phyloP scores from a whole-genome alignment of 2,797 vertebrate genomes.

The Enteromius mattozi region DNA sequence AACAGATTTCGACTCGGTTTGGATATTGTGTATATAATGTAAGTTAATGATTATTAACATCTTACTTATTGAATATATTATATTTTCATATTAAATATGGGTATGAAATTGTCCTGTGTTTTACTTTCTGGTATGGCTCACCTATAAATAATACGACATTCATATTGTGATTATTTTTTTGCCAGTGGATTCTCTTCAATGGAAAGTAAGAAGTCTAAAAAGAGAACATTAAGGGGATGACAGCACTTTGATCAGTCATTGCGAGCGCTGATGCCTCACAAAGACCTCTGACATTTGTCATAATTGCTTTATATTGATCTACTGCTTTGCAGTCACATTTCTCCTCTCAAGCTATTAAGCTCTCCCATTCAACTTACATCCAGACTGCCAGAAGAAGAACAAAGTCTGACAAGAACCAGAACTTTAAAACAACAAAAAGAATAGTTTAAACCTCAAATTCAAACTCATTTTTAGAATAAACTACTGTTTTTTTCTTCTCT shows the following conservation, averaged over 20 bases:
- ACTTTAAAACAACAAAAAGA: constrained; percentile 1
- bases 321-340: constrained; percentile 42
- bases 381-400: constrained; percentile 27
- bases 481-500: neutral
- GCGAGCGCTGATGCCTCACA: constrained; percentile 27
- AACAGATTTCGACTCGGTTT: neutral
- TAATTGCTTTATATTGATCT: constrained; percentile 61
- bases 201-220: neutral
- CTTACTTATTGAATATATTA: neutral
- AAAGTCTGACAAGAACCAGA: constrained; percentile 15
- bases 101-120: neutral
- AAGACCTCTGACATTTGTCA: constrained; percentile 52
- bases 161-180: constrained; percentile 1
- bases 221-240: neutral
- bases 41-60: neutral
- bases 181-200: neutral
- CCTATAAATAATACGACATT: neutral
- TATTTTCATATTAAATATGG: neutral
- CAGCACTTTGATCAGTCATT: constrained; percentile 30
- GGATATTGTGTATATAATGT: neutral
- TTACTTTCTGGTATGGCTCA: neutral
- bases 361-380: constrained; percentile 13
- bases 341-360: constrained; percentile 13
- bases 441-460: neutral
- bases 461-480: neutral